Evolutionary conservation across 2,113 vertebrate species (phyloP), one percentile per base, ranked within the genome.

Genomic region (Bufo bufo): DNA sequence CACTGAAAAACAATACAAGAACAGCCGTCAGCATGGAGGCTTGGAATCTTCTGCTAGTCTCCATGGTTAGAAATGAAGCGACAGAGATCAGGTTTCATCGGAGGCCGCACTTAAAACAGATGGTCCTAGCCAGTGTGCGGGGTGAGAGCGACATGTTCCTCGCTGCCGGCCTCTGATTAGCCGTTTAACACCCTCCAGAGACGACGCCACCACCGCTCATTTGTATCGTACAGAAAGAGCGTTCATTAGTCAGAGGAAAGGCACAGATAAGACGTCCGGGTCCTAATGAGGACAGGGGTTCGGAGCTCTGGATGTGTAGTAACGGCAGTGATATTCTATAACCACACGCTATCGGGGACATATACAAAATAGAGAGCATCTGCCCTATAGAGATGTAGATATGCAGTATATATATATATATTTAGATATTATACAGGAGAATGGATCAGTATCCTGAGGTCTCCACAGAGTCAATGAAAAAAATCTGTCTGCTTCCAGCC

Each of bases 1-100:
- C 90, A 97, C 97, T 97, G 92, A 49, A 91, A 92, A 56, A 78
- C 80, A 69, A 81, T 50, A 43, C 58, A 75, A 85, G 49, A 80
- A 84, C 59, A 84, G 66, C 81, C 14, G 56, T 82, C 79, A 82
- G 69, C 43, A 82, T 17, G 45, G 1, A 52, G 58, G n/a, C 71
- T 77, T 66, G 16, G 8, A 65, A 78, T 49, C 7, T 63, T 54
- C 16, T 66, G n/a, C 13, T 74, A 59, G 17, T 61, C 79, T 19
- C 52, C 23, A 59, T 69, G 63, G 13, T 59, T 56, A 87, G 49
- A 54, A 83, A 9, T 69, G 63, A 71, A 50, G 8, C 17, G 59
- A 84, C 81, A 84, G 87, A 66, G n/a, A 47, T 84, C 69, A 75
- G 45, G 58, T 77, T 58, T 56, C 56, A 78, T 63, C 23, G 45